Conservation (phyloP, 2,797 vertebrate species). For the Hylomyscus alleni region DNA sequence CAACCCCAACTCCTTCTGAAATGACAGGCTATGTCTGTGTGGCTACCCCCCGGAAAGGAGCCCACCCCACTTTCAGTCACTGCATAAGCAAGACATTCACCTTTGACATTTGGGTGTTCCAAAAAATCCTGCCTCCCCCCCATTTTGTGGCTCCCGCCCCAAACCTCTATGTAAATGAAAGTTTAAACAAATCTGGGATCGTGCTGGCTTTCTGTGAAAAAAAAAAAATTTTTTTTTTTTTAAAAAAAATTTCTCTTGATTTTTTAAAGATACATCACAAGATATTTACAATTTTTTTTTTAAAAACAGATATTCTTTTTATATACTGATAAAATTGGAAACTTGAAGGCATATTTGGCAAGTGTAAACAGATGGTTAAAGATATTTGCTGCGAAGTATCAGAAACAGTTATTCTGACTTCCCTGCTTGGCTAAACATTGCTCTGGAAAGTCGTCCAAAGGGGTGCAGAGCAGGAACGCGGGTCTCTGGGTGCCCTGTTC, state of each 20-base stretch:
- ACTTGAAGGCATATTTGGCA: conserved; percentile 87
- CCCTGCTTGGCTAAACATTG: conserved; percentile 80
- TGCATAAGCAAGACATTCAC: conserved; percentile 20
- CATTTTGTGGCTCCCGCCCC: neutral
- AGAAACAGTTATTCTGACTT: conserved; percentile 86
- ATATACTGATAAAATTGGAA: conserved; percentile 89
- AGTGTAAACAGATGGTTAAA: conserved; percentile 89
- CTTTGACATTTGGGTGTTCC: conserved; percentile 66
- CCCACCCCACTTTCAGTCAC: neutral
- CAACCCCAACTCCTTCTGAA: conserved; percentile 74
- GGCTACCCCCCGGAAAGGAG: conserved; percentile 42
- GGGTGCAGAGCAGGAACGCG: neutral
- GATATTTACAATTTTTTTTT: conserved; percentile 83
- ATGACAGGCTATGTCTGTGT: conserved; percentile 89
- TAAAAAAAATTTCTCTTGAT: conserved; percentile 80
- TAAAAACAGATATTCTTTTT: conserved; percentile 87
- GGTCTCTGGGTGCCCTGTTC: neutral
- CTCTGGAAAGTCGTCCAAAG: conserved; percentile 74
- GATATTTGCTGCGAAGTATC: conserved; percentile 88
- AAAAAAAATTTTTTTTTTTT: conserved; percentile 47
- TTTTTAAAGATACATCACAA: conserved; percentile 77
- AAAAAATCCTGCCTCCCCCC: conserved; percentile 50
- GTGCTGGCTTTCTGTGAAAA: neutral
- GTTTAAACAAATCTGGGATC: conserved; percentile 57
- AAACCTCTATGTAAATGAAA: conserved; percentile 35